Evolutionary conservation across 2,113 vertebrate genomes (phyloP), one percentile per base, ranked within the genome.

Genomic region (Phalacrocorax pelagicus): DNA sequence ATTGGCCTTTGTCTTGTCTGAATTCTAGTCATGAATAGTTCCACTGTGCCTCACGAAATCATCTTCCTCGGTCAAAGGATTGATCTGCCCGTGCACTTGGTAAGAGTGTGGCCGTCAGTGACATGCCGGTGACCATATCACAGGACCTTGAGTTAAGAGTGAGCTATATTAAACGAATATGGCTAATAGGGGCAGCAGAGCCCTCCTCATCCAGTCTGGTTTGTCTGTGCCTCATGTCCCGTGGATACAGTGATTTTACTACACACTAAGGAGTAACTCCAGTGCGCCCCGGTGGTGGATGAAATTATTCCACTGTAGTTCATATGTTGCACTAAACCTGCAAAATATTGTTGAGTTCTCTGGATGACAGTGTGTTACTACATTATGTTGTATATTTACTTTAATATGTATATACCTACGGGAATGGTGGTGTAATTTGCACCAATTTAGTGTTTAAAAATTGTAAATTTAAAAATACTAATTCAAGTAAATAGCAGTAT

Each of bases 251-350:
- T 12, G 30, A 5, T 59, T 69, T 74, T 9, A 7, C 47, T 27
- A 13, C 40, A 2, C 2, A 40, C 40, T 36, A 4, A 71, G 79
- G 46, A 40, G 70, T 38, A 49, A 73, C 86, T 69, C 67, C 89
- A 47, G 0, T 5, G n/a, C 0, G 1, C 21, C 81, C 46, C 34
- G 4, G 51, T 0, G 7, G 13, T 18, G 27, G 9, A 1, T 57
- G 51, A 30, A 62, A 3, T 51, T 11, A 55, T 42, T 77, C 58
- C 61, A 8, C 9, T 66, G 3, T 1, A 34, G 49, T 40, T 74
- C 65, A 2, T 5, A 2, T 10, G 7, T 36, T 11, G 73, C 47
- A 11, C 51, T 67, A 6, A 51, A 51, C 20, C 71, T 88, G 79
- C 47, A 14, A 29, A 75, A 32, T 9, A 9, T 70, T 9, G 29